Base-by-base conservation (phyloP, 2,113 vertebrate genomes). In the Eclectus roratus region DNA sequence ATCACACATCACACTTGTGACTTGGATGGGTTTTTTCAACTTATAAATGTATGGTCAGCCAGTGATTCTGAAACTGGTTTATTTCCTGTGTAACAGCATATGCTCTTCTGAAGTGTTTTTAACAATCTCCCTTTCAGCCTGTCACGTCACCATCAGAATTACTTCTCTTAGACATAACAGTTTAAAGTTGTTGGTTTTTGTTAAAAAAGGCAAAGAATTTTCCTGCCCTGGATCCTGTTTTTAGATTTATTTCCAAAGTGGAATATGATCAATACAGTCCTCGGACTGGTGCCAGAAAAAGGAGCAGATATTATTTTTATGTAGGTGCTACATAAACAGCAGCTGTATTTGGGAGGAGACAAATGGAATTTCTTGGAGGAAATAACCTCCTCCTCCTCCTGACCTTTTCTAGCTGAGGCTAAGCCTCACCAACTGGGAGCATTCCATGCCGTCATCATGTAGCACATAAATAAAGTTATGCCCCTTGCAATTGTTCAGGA, bases 51-150 rank as follows among this genome's bases (percentile, higher is more conserved):
- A 55, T 44, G 73, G 83, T 83, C 69, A 94, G 61, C 73, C 65
- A 96, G 85, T 94, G 69, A 93, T 96, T 95, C 66, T 97, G 95
- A 96, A 96, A 97, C 94, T 92, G 53, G 35, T 65, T 93, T 93
- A 64, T 80, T 96, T 97, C 96, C 96, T 96, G 96, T 91, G 41
- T 65, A 63, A n/a, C 70, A 70, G 9, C 31, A 56, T 18, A 0
- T 17, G 44, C n/a, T 47, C 50, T 16, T 71, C 77, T 92, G 14
- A 89, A 91, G 21, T 25, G 76, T 16, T 87, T 91, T 93, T 35
- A 91, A 58, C 49, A 16, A 63, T 16, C 55, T 86, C 53, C 49
- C 63, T 49, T n/a, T 37, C 79, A 70, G 68, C 29, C 56, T 68
- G 8, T 74, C n/a, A 1, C 28, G 60, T 63, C 55, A 58, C 76